Percentiles rank a stretch among this genome's conserved stretches.
Conservation (phyloP, 2,888 invertebrate genomes). For the Pandemis cinnamomeana region DNA sequence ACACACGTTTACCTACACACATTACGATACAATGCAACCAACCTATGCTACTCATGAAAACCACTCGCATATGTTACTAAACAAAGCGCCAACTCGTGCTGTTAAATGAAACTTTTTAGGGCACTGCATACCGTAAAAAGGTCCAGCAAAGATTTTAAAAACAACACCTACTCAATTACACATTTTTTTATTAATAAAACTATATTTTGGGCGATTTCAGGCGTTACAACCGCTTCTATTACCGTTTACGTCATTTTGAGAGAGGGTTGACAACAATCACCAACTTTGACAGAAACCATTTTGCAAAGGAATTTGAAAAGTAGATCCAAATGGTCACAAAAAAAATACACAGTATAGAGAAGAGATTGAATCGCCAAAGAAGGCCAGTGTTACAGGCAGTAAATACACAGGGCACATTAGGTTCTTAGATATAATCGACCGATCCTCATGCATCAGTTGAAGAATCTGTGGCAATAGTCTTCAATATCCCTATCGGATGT, state of each 20-base stretch:
- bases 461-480: conserved; percentile 68
- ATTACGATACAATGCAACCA: conserved; percentile 34
- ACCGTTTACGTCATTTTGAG: background rate
- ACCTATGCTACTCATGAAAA: conserved; percentile 30
- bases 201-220: conserved; percentile 8
- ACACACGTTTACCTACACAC: conserved; percentile 41
- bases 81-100: conserved; percentile 50
- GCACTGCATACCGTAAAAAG: conserved; percentile 27
- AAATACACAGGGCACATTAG: conserved; percentile 36
- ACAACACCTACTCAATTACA: conserved; percentile 16
- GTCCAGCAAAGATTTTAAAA: conserved; percentile 26
- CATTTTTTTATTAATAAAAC: conserved; percentile 10
- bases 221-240: conserved; percentile 7
- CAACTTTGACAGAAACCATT: background rate
- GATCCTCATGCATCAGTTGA: conserved; percentile 57
- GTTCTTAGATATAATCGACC: conserved; percentile 26
- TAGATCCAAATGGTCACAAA: background rate
- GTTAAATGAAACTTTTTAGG: conserved; percentile 43
- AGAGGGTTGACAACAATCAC: background rate
- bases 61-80: conserved; percentile 30
- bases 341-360: background rate
- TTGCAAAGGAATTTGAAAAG: background rate
- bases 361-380: background rate
- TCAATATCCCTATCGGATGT: conserved; percentile 69
- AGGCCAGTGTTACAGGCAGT: conserved; percentile 23